Evolutionary conservation across 2,888 invertebrate species (phyloP), one percentile per base, ranked within the genome.

Genomic region (Pogonocherus hispidulus): DNA sequence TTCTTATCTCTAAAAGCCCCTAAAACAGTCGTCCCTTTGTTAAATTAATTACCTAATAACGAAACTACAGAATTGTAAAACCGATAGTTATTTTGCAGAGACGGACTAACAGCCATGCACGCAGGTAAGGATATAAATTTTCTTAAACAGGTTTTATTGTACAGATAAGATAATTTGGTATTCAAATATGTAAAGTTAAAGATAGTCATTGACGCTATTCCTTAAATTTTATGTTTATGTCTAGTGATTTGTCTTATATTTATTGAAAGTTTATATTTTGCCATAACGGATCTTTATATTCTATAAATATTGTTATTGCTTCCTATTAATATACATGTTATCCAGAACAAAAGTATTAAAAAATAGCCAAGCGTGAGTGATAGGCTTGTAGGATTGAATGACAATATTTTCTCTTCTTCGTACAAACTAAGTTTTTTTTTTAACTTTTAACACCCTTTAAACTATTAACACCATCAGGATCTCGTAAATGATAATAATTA

Each of bases 31-130:
- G 71, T 69, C 76, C 75, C 72, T 73, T 71, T 73, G 71, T 75
- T 73, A 77, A 77, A 75, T 77, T 77, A 77, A 77, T 77, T 74
- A 73, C 73, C 74, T 70, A 68, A 74, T 74, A 74, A 74, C 72
- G 70, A 73, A 73, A 71, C 73, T 71, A 63, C 49, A 65, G 71
- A 66, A 71, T 71, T 71, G 70, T 73, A 65, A 67, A 67, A 64
- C 59, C 47, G 73, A 73, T 70, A 72, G 71, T 72, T 62, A 69
- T 73, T 68, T 69, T 73, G 67, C 70, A 67, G 71, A 71, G 35
- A 51, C 62, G 51, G 62, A 47, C 49, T 51, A 35, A 51, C 32
- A 62, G 37, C 49, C 27, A 23, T 19, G 19, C 35, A 66, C 67
- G 70, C 70, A 71, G 71, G 73, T 73, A 71, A 71, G 62, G 63